Evolutionary conservation across 1,140 invertebrate species (phyloP).

Genomic region (Pissodes strobi): DNA sequence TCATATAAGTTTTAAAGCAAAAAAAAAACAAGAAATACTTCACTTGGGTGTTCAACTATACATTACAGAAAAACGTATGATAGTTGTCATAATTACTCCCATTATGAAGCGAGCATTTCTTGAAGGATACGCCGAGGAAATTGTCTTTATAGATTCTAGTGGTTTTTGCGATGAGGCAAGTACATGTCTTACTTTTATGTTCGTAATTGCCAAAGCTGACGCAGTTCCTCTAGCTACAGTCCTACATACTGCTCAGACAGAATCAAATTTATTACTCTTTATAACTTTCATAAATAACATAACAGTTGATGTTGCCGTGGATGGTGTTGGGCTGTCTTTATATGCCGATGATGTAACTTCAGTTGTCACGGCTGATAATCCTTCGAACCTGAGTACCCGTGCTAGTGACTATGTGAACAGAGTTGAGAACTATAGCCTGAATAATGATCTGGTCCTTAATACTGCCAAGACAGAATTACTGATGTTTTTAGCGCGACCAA

Average conservation of each 20-base stretch:
- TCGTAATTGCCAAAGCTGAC: constrained; percentile 14
- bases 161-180: constrained; percentile 5
- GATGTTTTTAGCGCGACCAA: too few species aligned
- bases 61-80: constrained; percentile 14
- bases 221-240: constrained; percentile 18
- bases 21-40: not conserved
- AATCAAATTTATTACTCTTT: too few species aligned
- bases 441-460: too few species aligned
- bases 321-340: too few species aligned
- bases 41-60: not conserved
- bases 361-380: too few species aligned
- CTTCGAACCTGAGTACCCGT: too few species aligned
- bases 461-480: too few species aligned
- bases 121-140: constrained; percentile 6
- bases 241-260: constrained; percentile 20
- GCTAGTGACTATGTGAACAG: too few species aligned
- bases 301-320: too few species aligned
- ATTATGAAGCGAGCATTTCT: constrained; percentile 15
- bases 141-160: constrained; percentile 16
- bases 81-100: constrained; percentile 13
- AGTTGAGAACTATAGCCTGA: too few species aligned
- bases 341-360: too few species aligned
- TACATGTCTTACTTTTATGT: constrained; percentile 17
- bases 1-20: constrained; percentile 1
- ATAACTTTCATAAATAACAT: too few species aligned